phyloP scores from a whole-genome alignment of 2,113 vertebrate genomes.

The Numenius arquata region DNA sequence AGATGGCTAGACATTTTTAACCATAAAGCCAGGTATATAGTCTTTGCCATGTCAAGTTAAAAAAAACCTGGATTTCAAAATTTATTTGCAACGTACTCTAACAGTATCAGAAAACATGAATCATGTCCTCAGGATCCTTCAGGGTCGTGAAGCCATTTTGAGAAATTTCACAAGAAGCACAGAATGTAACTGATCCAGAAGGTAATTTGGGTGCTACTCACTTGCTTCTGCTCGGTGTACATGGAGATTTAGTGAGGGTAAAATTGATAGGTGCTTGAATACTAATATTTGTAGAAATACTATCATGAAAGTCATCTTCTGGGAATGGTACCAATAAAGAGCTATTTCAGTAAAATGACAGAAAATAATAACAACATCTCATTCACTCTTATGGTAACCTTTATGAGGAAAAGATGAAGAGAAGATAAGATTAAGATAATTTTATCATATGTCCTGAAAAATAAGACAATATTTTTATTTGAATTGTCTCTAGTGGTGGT shows the following conservation, averaged over 20 bases:
- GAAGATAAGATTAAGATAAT: background rate
- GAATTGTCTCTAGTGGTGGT: background rate
- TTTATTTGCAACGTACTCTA: background rate
- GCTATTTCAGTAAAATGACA: background rate
- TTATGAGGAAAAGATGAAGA: background rate
- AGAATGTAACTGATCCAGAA: background rate
- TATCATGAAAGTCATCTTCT: background rate
- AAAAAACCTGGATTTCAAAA: background rate
- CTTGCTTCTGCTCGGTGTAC: background rate
- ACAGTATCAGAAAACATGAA: background rate
- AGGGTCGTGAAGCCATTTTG: background rate
- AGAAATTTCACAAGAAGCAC: background rate
- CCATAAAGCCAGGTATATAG: background rate
- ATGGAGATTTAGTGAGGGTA: background rate
- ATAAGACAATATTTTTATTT: background rate
- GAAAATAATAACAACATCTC: background rate
- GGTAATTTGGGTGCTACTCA: background rate
- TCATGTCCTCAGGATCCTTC: background rate
- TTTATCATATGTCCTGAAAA: background rate
- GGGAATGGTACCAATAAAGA: background rate
- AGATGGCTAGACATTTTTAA: background rate
- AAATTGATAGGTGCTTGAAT: background rate
- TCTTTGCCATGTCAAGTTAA: background rate
- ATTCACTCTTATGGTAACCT: background rate
- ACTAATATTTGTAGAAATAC: background rate